Percentiles rank a stretch among this genome's conserved stretches.
Evolutionary conservation across 2,113 vertebrate species (phyloP).

Genomic region (Megatriorchis doriae): DNA sequence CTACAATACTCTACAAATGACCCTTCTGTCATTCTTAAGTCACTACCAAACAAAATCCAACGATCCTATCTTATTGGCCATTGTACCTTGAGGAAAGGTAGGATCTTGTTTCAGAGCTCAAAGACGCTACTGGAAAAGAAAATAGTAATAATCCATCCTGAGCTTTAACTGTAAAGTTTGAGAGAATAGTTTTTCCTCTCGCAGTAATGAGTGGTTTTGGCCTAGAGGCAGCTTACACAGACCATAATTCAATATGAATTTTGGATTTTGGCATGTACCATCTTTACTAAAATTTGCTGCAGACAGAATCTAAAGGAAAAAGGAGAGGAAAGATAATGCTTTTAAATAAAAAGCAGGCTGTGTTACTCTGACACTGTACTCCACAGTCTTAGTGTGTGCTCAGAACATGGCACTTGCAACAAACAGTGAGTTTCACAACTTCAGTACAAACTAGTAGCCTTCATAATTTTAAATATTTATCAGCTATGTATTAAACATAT

Average conservation of each 20-base stretch:
- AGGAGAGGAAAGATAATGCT: neutral
- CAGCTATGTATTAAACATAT: neutral
- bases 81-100: neutral
- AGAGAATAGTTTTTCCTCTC: neutral
- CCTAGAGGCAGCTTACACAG: neutral
- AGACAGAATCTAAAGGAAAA: neutral
- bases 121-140: neutral
- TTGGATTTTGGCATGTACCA: neutral
- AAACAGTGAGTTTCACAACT: neutral
- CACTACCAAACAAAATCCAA: neutral
- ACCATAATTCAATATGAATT: neutral
- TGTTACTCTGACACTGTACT: neutral
- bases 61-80: neutral
- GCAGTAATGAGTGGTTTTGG: neutral
- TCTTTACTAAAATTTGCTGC: neutral
- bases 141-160: neutral
- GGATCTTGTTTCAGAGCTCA: neutral
- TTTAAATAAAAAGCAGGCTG: neutral
- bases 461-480: neutral
- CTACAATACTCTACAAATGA: neutral
- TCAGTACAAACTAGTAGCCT: neutral
- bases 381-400: neutral
- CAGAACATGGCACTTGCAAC: neutral
- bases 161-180: neutral
- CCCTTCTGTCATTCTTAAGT: neutral